Conservation (phyloP, 64 coral and sea anemone genomes). For the Stylophora pistillata region DNA sequence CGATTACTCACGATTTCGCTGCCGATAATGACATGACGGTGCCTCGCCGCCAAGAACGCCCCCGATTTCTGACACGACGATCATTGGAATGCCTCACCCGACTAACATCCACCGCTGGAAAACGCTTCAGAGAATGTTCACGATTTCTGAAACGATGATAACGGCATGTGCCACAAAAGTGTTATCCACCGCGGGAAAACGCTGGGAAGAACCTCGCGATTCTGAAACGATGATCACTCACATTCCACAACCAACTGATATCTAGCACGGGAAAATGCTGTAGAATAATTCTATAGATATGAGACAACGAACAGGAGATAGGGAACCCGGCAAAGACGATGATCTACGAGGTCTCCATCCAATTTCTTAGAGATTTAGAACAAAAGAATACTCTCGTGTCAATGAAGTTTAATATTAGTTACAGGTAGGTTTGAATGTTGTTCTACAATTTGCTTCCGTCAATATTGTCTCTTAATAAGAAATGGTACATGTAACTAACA, state of each 20-base stretch:
- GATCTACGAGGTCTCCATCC: not conserved
- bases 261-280: not conserved
- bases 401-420: no score
- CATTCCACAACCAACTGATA: not conserved
- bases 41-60: not conserved
- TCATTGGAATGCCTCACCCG: not conserved
- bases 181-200: not conserved
- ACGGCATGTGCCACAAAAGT: not conserved
- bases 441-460: no score
- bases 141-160: no score
- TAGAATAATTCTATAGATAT: not conserved
- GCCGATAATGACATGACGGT: not conserved
- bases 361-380: no score
- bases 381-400: no score
- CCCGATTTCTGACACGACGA: slow-evolving; percentile 14
- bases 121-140: not conserved
- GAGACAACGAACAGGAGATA: not conserved
- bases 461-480: not conserved
- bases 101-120: slow-evolving; percentile 7
- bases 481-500: no score
- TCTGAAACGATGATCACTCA: not conserved
- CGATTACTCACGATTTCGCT: slow-evolving; percentile 33
- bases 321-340: not conserved
- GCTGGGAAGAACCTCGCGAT: not conserved
- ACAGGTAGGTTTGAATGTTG: not conserved